phyloP scores from a whole-genome alignment of 2,797 vertebrate genomes.

The Bradypus variegatus region DNA sequence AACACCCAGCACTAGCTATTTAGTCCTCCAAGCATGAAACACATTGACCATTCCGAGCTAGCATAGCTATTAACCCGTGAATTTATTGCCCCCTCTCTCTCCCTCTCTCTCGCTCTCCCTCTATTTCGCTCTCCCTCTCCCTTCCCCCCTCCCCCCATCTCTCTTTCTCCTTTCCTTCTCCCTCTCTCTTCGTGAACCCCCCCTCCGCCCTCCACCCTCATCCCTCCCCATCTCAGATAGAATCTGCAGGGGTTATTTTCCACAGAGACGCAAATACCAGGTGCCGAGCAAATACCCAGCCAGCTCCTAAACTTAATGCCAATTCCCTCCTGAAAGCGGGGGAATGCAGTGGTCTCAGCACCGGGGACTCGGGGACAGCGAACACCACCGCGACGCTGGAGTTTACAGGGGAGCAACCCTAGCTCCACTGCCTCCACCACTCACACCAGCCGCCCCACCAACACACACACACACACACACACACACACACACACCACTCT shows the following conservation, averaged over 20 bases:
- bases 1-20: constrained; percentile 62
- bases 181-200: neutral
- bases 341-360: constrained; percentile 58
- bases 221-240: neutral
- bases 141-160: neutral
- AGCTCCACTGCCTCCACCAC: neutral
- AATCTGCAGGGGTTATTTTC: constrained; percentile 37
- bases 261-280: constrained; percentile 39
- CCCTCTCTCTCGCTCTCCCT: neutral
- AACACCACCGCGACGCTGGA: constrained; percentile 46
- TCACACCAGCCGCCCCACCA: neutral
- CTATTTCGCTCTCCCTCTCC: neutral
- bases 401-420: constrained; percentile 55
- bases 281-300: neutral
- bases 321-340: constrained; percentile 53
- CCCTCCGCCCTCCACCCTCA: neutral
- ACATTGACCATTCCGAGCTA: constrained; percentile 60
- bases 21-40: constrained; percentile 63
- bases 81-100: neutral
- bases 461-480: neutral
- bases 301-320: constrained; percentile 58
- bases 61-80: constrained; percentile 34
- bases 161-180: neutral
- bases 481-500: neutral
- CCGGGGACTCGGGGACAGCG: constrained; percentile 54